A percentile compares a stretch with the other conserved stretches of the same genome.
Conservation (phyloP, 2,888 invertebrate species). For the Cosmorhoe ocellata region DNA sequence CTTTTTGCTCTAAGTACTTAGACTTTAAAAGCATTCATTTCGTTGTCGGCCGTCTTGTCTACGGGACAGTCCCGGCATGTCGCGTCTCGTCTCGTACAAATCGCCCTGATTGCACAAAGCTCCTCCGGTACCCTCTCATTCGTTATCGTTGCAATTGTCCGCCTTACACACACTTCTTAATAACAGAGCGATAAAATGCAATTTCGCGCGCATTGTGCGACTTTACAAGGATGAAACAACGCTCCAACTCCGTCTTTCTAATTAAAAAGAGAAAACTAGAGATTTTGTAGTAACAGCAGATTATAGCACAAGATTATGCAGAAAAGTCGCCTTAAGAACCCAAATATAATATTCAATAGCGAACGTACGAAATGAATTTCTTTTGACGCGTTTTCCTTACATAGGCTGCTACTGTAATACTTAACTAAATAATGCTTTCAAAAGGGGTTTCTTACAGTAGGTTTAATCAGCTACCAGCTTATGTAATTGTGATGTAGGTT, state of each 20-base stretch:
- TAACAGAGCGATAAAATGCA: constrained; percentile 60
- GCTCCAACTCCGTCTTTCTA: too few species aligned
- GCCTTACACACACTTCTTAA: constrained; percentile 59
- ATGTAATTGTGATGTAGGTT: constrained; percentile 23
- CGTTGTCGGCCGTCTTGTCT: constrained; percentile 18
- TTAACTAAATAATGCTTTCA: constrained; percentile 46
- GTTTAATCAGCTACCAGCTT: constrained; percentile 48
- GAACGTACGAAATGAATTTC: neutral
- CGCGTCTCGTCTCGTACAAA: constrained; percentile 55
- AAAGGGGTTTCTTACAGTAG: constrained; percentile 46
- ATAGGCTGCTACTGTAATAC: constrained; percentile 38
- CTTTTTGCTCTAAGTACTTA: too few species aligned
- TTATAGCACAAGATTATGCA: too few species aligned
- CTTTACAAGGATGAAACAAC: constrained; percentile 3
- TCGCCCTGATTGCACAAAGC: constrained; percentile 78
- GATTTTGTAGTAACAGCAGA: too few species aligned
- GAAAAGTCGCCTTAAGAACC: too few species aligned
- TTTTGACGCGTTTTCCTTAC: constrained; percentile 19
- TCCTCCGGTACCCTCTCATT: constrained; percentile 68
- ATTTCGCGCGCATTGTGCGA: constrained; percentile 43
- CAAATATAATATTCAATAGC: too few species aligned
- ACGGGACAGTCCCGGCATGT: constrained; percentile 40
- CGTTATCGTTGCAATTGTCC: constrained; percentile 72
- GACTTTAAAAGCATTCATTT: neutral
- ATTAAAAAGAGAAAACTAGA: too few species aligned